Conservation (phyloP, 1,140 invertebrate species). For the Drosophila tropicalis region DNA sequence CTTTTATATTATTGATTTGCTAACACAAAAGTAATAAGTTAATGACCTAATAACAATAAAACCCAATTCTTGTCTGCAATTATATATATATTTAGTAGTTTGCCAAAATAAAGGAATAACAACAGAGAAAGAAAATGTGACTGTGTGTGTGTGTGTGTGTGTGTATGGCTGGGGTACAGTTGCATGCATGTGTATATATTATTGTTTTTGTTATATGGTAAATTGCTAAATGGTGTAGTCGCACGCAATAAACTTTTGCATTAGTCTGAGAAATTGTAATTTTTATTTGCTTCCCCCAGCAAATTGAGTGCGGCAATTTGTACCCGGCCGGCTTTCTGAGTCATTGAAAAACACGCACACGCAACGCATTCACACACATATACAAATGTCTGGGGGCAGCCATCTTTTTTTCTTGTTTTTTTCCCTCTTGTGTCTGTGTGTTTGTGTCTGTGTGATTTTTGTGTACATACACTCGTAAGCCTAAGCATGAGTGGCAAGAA, state of each 20-base stretch:
- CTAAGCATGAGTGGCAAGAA: no score
- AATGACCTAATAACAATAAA: background rate
- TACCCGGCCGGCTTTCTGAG: conserved; percentile 55
- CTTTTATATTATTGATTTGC: conserved; percentile 6
- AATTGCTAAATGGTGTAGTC: background rate
- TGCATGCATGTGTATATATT: background rate
- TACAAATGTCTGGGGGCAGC: conserved; percentile 27
- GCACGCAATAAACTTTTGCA: background rate
- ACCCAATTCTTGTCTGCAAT: background rate
- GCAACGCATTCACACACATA: conserved; percentile 18
- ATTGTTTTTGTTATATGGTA: background rate
- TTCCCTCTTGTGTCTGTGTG: background rate
- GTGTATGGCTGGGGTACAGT: background rate
- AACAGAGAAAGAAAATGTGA: background rate
- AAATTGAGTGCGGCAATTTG: background rate
- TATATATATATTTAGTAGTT: background rate
- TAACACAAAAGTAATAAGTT: background rate
- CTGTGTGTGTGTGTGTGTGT: background rate
- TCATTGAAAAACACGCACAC: conserved; percentile 33
- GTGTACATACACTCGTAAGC: no score
- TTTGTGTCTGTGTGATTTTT: background rate
- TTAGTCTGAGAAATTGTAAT: conserved; percentile 18
- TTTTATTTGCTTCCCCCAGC: background rate
- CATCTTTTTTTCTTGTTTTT: conserved; percentile 63
- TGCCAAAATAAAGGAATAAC: background rate